Evolutionary conservation across 2,113 vertebrate genomes (phyloP).

Genomic region (Equus przewalskii): DNA sequence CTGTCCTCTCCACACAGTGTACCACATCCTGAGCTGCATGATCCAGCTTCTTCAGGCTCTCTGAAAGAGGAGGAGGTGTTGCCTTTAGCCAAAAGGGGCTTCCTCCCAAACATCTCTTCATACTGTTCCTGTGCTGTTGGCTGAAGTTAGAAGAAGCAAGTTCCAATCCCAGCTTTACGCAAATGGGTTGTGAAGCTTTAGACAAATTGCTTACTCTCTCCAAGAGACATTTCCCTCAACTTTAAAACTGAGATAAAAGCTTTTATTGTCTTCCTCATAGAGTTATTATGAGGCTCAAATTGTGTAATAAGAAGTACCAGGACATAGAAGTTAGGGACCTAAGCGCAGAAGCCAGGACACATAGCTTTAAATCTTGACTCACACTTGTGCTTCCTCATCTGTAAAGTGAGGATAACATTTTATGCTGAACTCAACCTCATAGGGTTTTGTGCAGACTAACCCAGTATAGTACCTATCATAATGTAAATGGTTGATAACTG

Average conservation of each 20-base stretch:
- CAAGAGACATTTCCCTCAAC: not conserved
- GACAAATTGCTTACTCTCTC: not conserved
- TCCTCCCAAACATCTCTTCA: not conserved
- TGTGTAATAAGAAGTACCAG: not conserved
- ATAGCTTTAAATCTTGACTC: conserved; percentile 51
- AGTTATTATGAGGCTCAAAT: conserved; percentile 13
- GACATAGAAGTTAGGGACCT: not conserved
- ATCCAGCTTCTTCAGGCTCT: not conserved
- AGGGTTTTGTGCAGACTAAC: conserved; percentile 26
- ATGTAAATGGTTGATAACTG: not conserved
- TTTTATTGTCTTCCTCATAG: not conserved
- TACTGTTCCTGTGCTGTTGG: not conserved
- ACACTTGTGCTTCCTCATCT: not conserved
- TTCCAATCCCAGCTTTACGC: not conserved
- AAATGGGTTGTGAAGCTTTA: not conserved
- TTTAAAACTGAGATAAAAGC: conserved; percentile 27
- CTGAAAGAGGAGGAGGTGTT: not conserved
- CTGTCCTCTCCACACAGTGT: not conserved
- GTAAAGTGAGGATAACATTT: conserved; percentile 24
- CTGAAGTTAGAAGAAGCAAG: conserved; percentile 8
- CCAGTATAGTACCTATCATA: not conserved
- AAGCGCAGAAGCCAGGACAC: not conserved
- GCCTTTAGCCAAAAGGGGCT: not conserved
- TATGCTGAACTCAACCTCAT: conserved; percentile 31
- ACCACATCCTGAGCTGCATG: not conserved